A percentile compares a stretch with the other conserved stretches of the same genome.
phyloP scores from a whole-genome alignment of 2,888 invertebrate genomes.

The Pseudococcus jackbeardsleyi region DNA sequence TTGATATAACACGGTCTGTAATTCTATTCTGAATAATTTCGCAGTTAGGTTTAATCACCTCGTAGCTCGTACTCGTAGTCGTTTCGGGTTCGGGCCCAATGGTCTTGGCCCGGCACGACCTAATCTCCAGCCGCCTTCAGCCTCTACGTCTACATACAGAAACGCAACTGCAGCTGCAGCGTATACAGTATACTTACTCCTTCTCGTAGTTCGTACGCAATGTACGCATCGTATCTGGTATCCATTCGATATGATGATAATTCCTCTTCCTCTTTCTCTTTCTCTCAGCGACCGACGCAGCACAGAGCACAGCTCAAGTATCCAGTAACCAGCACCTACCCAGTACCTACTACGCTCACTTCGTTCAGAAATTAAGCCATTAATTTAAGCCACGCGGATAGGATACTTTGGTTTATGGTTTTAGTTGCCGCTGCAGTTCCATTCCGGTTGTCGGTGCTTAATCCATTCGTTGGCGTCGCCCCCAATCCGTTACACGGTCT shows the following conservation, averaged over 20 bases:
- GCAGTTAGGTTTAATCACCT: slow-evolving; percentile 46
- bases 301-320: neutral
- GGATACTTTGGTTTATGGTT: slow-evolving; percentile 29
- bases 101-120: neutral
- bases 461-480: neutral
- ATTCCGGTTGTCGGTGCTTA: neutral
- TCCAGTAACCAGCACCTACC: too few relatives aligned
- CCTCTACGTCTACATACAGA: neutral
- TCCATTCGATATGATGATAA: slow-evolving; percentile 4
- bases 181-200: too few relatives aligned
- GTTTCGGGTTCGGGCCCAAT: slow-evolving; percentile 12
- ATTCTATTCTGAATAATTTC: slow-evolving; percentile 37
- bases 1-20: slow-evolving; percentile 28
- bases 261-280: neutral
- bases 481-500: neutral
- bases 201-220: too few relatives aligned
- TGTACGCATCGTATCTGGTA: too few relatives aligned
- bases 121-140: neutral
- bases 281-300: neutral
- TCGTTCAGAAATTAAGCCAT: slow-evolving; percentile 19
- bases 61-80: neutral
- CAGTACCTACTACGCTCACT: too few relatives aligned
- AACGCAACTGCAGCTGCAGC: too few relatives aligned
- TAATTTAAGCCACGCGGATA: slow-evolving; percentile 44
- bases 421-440: neutral